These are phyloP conservation scores for Chelonia mydas DNA, from an alignment of 2,797 vertebrate genomes.

Conservation along the genomic window DNA sequence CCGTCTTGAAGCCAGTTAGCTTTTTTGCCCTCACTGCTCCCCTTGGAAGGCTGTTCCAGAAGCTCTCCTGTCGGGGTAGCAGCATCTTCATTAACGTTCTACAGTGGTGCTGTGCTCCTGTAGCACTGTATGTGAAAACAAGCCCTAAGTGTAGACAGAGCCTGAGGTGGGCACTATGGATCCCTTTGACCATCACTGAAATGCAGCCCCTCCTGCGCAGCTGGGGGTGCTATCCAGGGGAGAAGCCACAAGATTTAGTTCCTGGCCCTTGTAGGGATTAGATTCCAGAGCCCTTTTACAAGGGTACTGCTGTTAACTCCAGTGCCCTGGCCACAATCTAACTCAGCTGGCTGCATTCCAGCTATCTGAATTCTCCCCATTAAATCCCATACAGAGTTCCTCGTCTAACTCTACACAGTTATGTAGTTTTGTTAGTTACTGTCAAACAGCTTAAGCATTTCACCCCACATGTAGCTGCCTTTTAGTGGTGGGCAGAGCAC, in stretches of 20 bases:
- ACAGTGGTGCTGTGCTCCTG: too few relatives aligned
- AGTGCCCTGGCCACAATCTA: fast-evolving
- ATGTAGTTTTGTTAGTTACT: not conserved
- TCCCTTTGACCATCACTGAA: not conserved
- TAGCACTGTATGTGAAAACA: too few relatives aligned
- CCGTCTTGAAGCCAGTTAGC: too few relatives aligned
- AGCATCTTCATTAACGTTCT: too few relatives aligned
- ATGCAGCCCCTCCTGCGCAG: not conserved
- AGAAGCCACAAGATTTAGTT: not conserved
- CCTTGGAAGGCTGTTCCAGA: too few relatives aligned
- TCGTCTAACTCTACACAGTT: not conserved
- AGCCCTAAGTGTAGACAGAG: too few relatives aligned
- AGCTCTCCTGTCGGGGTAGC: too few relatives aligned
- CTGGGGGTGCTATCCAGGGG: fast-evolving
- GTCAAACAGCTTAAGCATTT: not conserved
- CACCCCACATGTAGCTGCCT: not conserved
- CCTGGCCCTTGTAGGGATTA: not conserved
- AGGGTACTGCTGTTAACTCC: not conserved
- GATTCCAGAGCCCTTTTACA: fast-evolving
- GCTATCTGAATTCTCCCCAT: not conserved
- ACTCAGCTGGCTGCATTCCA: not conserved
- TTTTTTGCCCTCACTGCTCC: too few relatives aligned
- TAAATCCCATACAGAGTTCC: not conserved
- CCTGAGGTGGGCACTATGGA: not conserved
- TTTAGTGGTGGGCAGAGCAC: not conserved